Base-by-base conservation (phyloP, 1,140 invertebrate genomes). In the Drosophila chauvacae region DNA sequence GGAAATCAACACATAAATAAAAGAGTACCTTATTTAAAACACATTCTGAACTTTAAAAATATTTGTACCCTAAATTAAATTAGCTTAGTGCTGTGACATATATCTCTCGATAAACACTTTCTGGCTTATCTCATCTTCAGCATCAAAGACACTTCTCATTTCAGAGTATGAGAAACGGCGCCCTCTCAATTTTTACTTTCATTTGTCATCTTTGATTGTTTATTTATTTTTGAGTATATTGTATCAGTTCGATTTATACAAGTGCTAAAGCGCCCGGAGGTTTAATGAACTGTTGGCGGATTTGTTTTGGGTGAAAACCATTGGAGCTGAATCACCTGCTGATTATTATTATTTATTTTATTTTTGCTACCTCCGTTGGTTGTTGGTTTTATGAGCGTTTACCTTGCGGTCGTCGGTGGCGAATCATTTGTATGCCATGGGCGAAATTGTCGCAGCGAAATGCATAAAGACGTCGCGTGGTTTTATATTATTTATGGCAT, bases 301-400 rank as follows among this genome's bases (percentile, higher is more conserved):
- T 88, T 88, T 77, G 72, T 76, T 74, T 87, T 87, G 55, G 77
- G 84, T 68, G 84, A 87, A 88, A 87, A 88, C 76, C 72, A 74
- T 62, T 80, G 64, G 28, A 14, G 48, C 78, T 86, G 82, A 86
- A 79, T 86, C 79, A 81, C 60, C 48, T 72, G 66, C 64, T 72
- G 58, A 61, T 75, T 58, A 60, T 56, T 62, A 56, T 77, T 76
- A 45, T 57, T 72, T 45, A 41, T 50, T 28, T 23, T 37, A 39
- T 55, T 55, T 55, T 23, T 39, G 53, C 53, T 39, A 11, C 53
- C 53, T 55, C 42, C 44, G 59, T 63, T 66, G 47, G 37, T 75
- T 64, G 57, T 60, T 73, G 48, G 44, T 58, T 63, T 60, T 77
- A 65, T 72, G 64, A 79, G 33, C 75, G 63, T 79, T 87, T 83